phyloP scores from a whole-genome alignment of 2,797 vertebrate species.

The Streptopelia turtur region DNA sequence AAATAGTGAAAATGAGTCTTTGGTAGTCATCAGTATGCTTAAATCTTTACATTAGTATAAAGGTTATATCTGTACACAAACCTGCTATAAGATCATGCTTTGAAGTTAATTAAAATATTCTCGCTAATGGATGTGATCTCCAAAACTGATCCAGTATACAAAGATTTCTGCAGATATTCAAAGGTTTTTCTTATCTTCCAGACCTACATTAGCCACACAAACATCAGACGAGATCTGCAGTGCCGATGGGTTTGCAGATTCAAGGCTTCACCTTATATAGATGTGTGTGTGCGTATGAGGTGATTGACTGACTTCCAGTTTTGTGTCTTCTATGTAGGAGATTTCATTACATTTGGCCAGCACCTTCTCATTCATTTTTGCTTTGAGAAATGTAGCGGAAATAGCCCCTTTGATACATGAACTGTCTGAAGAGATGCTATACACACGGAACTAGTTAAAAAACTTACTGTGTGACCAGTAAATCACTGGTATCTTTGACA shows the following conservation, averaged over 20 bases:
- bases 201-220: background rate
- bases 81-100: background rate
- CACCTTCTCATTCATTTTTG: conserved; percentile 28
- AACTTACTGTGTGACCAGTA: conserved; percentile 1
- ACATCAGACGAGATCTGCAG: background rate
- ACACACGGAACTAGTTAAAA: conserved; percentile 24
- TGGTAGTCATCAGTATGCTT: background rate
- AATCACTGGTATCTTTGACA: conserved; percentile 39
- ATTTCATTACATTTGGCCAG: conserved; percentile 12
- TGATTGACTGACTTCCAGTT: background rate
- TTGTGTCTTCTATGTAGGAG: background rate
- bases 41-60: background rate
- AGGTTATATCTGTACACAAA: background rate
- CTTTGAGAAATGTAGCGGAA: conserved; percentile 5
- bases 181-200: conserved; percentile 7
- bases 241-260: background rate
- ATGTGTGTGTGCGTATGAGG: background rate
- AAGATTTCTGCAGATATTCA: background rate
- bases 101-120: background rate
- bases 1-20: background rate
- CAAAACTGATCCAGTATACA: background rate
- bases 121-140: background rate
- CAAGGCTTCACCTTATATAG: background rate
- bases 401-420: conserved; percentile 25
- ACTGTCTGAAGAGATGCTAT: conserved; percentile 1